A percentile compares a stretch with the other conserved stretches of the same genome.
phyloP scores from a whole-genome alignment of 2,888 invertebrate genomes.

The Orthonychiurus folsomi region DNA sequence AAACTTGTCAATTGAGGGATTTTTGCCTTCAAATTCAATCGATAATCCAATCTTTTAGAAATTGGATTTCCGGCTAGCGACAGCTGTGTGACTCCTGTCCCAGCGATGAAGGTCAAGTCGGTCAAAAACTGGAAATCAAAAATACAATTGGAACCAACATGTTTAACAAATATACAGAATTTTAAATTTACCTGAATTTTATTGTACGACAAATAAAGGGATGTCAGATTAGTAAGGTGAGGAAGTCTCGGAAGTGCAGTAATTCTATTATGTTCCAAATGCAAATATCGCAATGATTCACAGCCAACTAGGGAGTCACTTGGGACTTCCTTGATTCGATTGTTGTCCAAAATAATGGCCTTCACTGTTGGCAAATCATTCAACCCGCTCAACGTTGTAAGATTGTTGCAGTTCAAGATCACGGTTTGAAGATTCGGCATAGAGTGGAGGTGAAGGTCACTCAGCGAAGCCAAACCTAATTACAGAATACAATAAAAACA shows the following conservation, averaged over 20 bases:
- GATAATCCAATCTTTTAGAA: constrained; percentile 27
- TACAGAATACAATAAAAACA: neutral
- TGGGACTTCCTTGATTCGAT: constrained; percentile 33
- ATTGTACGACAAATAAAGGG: constrained; percentile 35
- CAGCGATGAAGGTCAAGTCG: constrained; percentile 22
- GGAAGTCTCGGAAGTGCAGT: constrained; percentile 33
- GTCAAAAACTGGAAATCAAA: constrained; percentile 28
- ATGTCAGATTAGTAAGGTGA: constrained; percentile 30
- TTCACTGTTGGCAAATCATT: constrained; percentile 28
- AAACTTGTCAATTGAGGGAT: constrained; percentile 26
- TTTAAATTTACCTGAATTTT: constrained; percentile 32
- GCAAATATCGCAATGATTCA: constrained; percentile 33
- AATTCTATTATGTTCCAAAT: constrained; percentile 36
- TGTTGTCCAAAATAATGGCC: constrained; percentile 35
- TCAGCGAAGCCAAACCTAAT: constrained; percentile 22
- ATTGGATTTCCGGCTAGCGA: constrained; percentile 31
- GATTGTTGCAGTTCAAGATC: constrained; percentile 35
- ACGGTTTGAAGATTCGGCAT: constrained; percentile 33
- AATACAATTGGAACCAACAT: neutral
- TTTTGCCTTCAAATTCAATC: constrained; percentile 21
- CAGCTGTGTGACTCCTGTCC: constrained; percentile 24
- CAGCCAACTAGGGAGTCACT: constrained; percentile 31
- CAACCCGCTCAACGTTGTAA: constrained; percentile 30
- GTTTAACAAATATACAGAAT: no score
- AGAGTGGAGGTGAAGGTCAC: constrained; percentile 34